A percentile compares a stretch with the other conserved stretches of the same genome.
phyloP scores from a whole-genome alignment of 1,140 invertebrate genomes.

The Sipha flava region DNA sequence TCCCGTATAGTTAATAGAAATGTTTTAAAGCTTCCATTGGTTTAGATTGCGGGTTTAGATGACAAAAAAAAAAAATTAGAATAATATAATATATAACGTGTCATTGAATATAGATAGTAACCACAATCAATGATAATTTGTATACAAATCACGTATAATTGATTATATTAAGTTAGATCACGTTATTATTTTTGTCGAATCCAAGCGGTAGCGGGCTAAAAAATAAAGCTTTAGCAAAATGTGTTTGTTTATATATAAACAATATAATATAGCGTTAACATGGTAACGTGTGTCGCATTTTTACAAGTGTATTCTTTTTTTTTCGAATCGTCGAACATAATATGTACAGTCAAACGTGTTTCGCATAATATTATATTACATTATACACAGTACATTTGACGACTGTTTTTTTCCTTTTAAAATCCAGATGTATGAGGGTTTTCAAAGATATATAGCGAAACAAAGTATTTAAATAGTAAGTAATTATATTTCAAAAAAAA shows the following conservation, averaged over 20 bases:
- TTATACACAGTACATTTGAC: not conserved
- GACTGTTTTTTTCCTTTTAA: not conserved
- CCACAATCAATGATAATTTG: too few relatives aligned
- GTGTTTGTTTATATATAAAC: not conserved
- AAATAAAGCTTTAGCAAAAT: slow-evolving; percentile 17
- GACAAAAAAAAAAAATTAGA: not conserved
- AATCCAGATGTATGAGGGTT: too few relatives aligned
- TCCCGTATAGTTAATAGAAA: not conserved
- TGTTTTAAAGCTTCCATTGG: not conserved
- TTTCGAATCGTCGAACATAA: not conserved
- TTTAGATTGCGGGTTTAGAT: slow-evolving; percentile 25
- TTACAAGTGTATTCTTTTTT: not conserved
- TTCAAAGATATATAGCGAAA: slow-evolving; percentile 8
- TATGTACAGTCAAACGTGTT: too few relatives aligned
- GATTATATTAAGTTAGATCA: slow-evolving; percentile 9
- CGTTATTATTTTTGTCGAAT: not conserved
- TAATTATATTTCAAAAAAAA: slow-evolving; percentile 31
- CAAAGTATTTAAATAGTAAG: slow-evolving; percentile 13
- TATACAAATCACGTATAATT: not conserved
- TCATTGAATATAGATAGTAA: too few relatives aligned
- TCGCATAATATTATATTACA: too few relatives aligned
- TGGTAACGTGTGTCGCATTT: not conserved
- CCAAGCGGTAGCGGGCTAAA: not conserved
- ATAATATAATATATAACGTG: not conserved
- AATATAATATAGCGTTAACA: not conserved